Evolutionary conservation across 2,113 vertebrate genomes (phyloP).

Genomic region (Macrotis lagotis): DNA sequence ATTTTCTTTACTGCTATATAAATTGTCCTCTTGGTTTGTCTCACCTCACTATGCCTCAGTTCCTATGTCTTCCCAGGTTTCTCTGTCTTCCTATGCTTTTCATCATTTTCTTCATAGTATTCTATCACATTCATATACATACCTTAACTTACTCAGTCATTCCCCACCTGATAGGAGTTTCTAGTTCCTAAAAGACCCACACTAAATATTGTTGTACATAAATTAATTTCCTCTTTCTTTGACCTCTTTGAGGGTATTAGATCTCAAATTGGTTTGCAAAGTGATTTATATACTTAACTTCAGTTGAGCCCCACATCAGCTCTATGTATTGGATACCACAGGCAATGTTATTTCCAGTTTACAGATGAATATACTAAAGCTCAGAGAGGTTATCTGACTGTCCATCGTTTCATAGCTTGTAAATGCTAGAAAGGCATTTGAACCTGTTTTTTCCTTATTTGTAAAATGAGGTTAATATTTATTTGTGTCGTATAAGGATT

Average conservation of each 20-base stretch:
- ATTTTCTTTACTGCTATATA: background rate
- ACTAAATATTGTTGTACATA: background rate
- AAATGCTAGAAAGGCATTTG: background rate
- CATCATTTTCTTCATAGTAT: background rate
- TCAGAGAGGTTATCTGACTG: background rate
- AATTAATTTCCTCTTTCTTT: background rate
- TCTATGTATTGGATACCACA: background rate
- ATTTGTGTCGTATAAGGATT: background rate
- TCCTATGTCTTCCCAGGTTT: background rate
- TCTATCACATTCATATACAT: background rate
- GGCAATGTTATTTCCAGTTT: background rate
- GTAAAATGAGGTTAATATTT: background rate
- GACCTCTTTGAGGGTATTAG: background rate
- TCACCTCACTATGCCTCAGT: background rate
- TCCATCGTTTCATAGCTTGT: background rate
- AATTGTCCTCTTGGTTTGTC: background rate
- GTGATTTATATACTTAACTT: background rate
- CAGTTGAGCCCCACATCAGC: background rate
- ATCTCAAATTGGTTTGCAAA: background rate
- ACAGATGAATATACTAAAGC: background rate
- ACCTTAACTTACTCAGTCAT: background rate
- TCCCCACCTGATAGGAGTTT: background rate
- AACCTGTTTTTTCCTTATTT: background rate
- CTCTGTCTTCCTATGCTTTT: background rate
- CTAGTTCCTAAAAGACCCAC: background rate